Base-by-base conservation (phyloP, 2,797 vertebrate genomes). In the Toxotes lorentzi region DNA sequence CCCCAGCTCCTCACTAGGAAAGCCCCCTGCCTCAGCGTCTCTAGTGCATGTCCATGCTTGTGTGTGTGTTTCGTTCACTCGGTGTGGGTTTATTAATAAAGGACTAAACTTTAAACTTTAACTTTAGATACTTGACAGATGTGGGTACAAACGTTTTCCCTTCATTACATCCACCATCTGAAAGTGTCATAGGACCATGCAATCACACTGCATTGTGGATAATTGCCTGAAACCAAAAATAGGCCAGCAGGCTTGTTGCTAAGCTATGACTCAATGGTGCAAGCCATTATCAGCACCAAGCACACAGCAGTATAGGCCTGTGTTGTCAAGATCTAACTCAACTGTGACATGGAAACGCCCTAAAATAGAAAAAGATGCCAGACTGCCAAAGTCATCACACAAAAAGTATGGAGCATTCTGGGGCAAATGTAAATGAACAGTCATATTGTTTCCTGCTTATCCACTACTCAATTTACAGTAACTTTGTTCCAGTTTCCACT, bases 221-320 rank as follows among this genome's bases (percentile, higher is more conserved):
- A 92, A 93, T 91, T 89, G 89, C 84, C 89, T 88, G 84, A 85
- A 89, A 89, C 86, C 86, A 88, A 88, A 94, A 93, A 93, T 90
- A 92, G 87, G 76, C 81, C 87, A 63, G 78, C 78, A 75, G 75
- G 82, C 87, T 88, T 88, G 91, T 93, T 93, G 91, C 90, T 93
- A 91, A 89, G 90, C 85, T 89, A 86, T 90, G 89, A 91, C 84
- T 91, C 91, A 91, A 84, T 76, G 63, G 77, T 76, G 70, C 54
- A 43, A 80, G 79, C 78, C 85, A 87, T 87, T 85, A 90, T 88
- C 78, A 80, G 79, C 84, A 83, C 53, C 53, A 24, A 64, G 71
- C 83, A 78, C 72, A 81, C 67, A 81, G 82, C 76, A 73, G 74
- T 11, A 70, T 63, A 47, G 72, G 34, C 62, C 40, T 8, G n/a